Evolutionary conservation across 2,797 vertebrate genomes (phyloP).

Genomic region (Saxicola maurus): DNA sequence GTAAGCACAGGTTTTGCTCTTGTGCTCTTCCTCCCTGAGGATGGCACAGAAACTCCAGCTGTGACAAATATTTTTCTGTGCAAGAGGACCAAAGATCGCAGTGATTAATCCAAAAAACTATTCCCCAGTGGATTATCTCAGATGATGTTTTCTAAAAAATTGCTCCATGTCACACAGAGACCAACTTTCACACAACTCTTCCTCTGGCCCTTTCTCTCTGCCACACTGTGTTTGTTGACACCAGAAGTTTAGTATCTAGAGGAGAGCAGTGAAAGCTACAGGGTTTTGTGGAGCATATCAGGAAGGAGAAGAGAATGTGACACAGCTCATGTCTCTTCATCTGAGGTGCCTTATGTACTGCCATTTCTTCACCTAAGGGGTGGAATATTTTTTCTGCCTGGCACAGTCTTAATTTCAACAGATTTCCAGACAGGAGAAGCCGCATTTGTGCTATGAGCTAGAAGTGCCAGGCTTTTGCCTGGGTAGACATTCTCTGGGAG

Average conservation of each 20-base stretch:
- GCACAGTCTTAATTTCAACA: slow-evolving; percentile 14
- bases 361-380: slow-evolving; percentile 24
- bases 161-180: neutral
- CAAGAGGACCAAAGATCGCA: neutral
- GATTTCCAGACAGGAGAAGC: slow-evolving; percentile 9
- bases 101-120: neutral
- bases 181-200: neutral
- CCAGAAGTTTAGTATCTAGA: neutral
- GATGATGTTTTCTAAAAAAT: neutral
- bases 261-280: neutral
- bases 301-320: neutral
- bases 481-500: neutral
- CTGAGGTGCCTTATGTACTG: slow-evolving; percentile 3
- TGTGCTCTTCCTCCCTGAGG: neutral
- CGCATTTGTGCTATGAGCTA: neutral
- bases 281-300: neutral
- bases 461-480: slow-evolving; percentile 12
- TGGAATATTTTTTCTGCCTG: slow-evolving; percentile 34
- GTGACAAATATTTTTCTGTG: neutral
- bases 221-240: neutral
- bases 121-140: neutral
- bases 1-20: neutral
- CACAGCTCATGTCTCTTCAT: neutral
- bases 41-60: neutral
- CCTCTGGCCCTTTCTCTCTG: neutral